A percentile compares a stretch with the other conserved stretches of the same genome.
These are phyloP conservation scores for Pinctada fucata DNA, from an alignment of 2,888 invertebrate species.

Conservation along the genomic window DNA sequence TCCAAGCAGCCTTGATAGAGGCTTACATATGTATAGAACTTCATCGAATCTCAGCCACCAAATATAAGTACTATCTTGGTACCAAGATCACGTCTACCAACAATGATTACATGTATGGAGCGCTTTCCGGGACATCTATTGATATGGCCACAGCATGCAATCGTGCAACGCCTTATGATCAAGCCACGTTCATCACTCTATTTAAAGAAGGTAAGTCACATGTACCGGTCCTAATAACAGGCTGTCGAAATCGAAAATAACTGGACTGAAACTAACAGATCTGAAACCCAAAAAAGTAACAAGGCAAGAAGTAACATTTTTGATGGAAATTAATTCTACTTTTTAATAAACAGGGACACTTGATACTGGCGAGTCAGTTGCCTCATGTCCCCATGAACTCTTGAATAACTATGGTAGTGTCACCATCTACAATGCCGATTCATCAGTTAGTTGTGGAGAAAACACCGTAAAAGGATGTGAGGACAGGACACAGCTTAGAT, in stretches of 20 bases:
- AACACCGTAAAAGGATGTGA: constrained; percentile 44
- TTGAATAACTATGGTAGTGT: constrained; percentile 47
- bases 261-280: no score
- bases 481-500: constrained; percentile 45
- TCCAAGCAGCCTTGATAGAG: constrained; percentile 29
- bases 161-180: constrained; percentile 49
- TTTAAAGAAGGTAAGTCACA: constrained; percentile 52
- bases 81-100: constrained; percentile 31
- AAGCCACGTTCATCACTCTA: constrained; percentile 49
- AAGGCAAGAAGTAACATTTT: no score
- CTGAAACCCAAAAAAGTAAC: no score
- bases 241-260: neutral
- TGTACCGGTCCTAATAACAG: neutral
- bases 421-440: constrained; percentile 39
- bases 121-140: constrained; percentile 10
- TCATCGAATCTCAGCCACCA: constrained; percentile 37
- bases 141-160: constrained; percentile 45
- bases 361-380: constrained; percentile 40
- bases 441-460: constrained; percentile 40
- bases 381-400: constrained; percentile 51
- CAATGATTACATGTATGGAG: constrained; percentile 38
- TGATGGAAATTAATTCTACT: no score
- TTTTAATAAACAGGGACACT: constrained; percentile 38
- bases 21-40: constrained; percentile 52
- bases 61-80: constrained; percentile 49